These are phyloP conservation scores for Pogonomyrmex barbatus DNA, from an alignment of 1,140 invertebrate genomes.

Conservation along the genomic window DNA sequence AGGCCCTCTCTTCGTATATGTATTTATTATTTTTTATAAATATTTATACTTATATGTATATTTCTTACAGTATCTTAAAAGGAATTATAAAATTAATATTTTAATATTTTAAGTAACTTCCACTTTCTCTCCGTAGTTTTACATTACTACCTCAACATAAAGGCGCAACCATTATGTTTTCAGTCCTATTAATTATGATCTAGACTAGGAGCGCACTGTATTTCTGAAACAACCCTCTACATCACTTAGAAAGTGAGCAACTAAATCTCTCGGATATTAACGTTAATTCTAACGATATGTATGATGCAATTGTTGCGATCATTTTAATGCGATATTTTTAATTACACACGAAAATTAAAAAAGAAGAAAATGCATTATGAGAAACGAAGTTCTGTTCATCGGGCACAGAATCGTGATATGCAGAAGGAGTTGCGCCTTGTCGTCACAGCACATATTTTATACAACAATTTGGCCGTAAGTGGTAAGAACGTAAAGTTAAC, in stretches of 20 bases:
- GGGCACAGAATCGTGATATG: background rate
- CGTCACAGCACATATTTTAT: slow-evolving; percentile 75
- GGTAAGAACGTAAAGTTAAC: slow-evolving; percentile 78
- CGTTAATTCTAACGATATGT: background rate
- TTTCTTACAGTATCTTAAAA: background rate
- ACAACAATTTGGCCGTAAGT: slow-evolving; percentile 75
- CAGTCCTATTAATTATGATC: slow-evolving; percentile 22
- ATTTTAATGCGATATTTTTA: background rate
- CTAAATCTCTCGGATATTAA: slow-evolving; percentile 36
- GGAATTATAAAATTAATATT: background rate
- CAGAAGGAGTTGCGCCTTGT: slow-evolving; percentile 32
- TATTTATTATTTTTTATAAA: no score
- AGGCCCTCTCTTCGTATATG: no score
- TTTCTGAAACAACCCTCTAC: slow-evolving; percentile 14
- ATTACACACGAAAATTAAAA: slow-evolving; percentile 15
- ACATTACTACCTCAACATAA: background rate
- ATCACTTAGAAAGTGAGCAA: background rate
- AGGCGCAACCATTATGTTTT: background rate
- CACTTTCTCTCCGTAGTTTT: background rate
- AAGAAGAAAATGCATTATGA: background rate
- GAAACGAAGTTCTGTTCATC: background rate
- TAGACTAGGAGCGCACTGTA: background rate
- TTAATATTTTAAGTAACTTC: background rate
- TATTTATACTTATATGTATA: no score
- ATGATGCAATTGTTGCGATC: background rate